Conservation (phyloP, 2,113 vertebrate genomes). For the Barnardius zonarius region DNA sequence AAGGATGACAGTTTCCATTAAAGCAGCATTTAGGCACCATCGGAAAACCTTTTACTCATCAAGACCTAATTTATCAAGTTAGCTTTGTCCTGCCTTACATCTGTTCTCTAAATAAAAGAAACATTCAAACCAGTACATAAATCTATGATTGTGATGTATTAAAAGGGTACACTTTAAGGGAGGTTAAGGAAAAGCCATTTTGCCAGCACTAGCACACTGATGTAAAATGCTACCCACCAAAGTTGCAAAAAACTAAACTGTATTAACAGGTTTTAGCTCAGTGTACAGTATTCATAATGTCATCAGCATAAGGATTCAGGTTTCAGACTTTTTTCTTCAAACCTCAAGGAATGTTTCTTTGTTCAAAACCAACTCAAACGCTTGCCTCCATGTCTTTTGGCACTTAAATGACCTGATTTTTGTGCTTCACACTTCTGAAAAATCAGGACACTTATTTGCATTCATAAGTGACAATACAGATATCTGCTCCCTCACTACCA, state of each 20-base stretch:
- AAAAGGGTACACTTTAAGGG: not conserved
- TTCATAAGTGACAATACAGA: not conserved
- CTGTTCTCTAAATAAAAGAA: not conserved
- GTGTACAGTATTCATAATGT: not conserved
- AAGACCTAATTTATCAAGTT: not conserved
- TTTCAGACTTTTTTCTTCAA: not conserved
- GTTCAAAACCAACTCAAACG: not conserved
- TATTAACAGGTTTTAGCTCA: not conserved
- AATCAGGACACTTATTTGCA: not conserved
- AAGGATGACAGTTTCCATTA: not conserved
- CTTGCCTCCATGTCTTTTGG: not conserved
- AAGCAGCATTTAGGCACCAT: not conserved
- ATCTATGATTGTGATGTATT: not conserved
- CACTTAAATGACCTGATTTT: not conserved
- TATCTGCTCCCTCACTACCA: not conserved
- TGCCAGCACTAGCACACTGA: not conserved
- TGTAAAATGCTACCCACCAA: not conserved
- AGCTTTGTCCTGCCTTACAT: not conserved
- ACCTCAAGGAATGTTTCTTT: not conserved
- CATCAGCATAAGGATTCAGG: not conserved
- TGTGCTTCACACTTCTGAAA: not conserved
- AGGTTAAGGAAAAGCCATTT: not conserved
- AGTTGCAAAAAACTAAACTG: not conserved
- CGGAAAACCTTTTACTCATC: not conserved
- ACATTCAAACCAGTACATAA: not conserved